Evolutionary conservation across 53 echinoderm and acorn worm species (phyloP).

Genomic region (Antedon mediterranea): DNA sequence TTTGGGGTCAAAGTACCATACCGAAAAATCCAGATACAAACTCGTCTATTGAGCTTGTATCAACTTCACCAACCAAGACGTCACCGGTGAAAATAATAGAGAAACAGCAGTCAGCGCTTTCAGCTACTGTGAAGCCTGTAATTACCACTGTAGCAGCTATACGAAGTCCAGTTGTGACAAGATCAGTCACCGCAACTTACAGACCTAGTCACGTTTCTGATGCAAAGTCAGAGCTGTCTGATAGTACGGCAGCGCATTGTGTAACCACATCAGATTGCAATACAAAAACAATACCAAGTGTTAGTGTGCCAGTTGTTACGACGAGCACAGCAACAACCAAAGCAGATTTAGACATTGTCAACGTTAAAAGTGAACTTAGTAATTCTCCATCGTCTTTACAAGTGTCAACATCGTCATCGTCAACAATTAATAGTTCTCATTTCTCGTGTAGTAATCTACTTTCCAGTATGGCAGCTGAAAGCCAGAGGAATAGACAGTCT

Average conservation of each 20-base stretch:
- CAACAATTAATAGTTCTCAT: conserved; percentile 5
- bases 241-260: conserved; percentile 7
- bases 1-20: conserved; percentile 70
- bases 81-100: conserved; percentile 6
- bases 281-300: conserved; percentile 10
- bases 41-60: background rate
- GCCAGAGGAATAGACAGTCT: conserved; percentile 48
- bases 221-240: conserved; percentile 10
- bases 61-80: background rate
- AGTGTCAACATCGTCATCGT: background rate
- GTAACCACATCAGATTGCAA: conserved; percentile 11
- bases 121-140: conserved; percentile 6
- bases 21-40: background rate
- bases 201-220: background rate
- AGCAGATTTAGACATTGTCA: conserved; percentile 4
- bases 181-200: background rate
- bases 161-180: background rate
- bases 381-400: background rate
- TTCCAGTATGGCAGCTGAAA: conserved; percentile 78
- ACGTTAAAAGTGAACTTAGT: background rate
- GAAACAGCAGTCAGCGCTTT: conserved; percentile 10
- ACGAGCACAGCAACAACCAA: conserved; percentile 1
- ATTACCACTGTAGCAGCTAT: conserved; percentile 6
- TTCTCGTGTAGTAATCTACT: conserved; percentile 69
- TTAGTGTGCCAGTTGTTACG: conserved; percentile 6